A percentile compares a stretch with the other conserved stretches of the same genome.
phyloP scores from a whole-genome alignment of 2,797 vertebrate genomes.

The Caiman crocodilus region DNA sequence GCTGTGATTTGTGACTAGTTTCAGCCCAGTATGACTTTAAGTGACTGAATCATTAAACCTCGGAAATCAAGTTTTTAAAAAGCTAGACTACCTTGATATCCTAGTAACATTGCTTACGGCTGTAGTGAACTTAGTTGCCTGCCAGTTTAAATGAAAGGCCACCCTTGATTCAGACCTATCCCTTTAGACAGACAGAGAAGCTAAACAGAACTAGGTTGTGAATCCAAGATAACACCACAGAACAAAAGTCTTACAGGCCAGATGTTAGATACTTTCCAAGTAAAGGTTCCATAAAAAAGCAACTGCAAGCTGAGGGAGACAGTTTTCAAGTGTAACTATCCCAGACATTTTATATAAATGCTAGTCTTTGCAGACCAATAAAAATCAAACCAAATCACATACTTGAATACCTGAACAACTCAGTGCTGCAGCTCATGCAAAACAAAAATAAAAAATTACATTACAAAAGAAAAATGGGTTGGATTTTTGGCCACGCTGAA shows the following conservation, averaged over 20 bases:
- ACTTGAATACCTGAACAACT: neutral
- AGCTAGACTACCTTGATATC: neutral
- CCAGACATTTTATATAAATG: accelerated
- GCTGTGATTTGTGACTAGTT: neutral
- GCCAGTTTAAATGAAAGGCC: neutral
- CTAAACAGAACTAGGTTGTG: neutral
- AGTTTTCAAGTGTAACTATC: neutral
- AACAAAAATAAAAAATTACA: neutral
- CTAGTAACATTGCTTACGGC: neutral
- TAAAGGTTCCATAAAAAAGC: neutral
- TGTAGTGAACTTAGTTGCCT: neutral
- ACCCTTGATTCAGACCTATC: neutral
- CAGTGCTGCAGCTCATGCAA: neutral
- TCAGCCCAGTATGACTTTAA: neutral
- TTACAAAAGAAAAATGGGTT: neutral
- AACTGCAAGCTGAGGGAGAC: neutral
- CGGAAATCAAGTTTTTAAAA: accelerated
- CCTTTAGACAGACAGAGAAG: neutral
- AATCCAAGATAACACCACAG: neutral
- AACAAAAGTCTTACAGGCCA: accelerated
- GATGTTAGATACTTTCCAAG: neutral
- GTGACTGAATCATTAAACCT: neutral
- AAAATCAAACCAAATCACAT: neutral
- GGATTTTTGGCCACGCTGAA: neutral
- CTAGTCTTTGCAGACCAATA: neutral